Evolutionary conservation across 2,113 vertebrate species (phyloP).

Genomic region (Oreotrochilus melanogaster): DNA sequence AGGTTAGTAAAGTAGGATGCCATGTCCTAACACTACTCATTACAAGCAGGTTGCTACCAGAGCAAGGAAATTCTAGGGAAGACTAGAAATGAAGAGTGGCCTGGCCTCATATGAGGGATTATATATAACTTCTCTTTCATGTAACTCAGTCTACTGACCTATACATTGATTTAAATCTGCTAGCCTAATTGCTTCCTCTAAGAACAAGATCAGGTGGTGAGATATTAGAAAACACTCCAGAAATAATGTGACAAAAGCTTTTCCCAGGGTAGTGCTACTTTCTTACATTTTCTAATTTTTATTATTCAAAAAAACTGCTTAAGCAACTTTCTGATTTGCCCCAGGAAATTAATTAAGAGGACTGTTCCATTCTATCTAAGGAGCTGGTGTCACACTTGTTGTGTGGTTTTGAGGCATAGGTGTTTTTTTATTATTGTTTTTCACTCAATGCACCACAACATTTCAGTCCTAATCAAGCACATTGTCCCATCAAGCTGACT

Average conservation of each 20-base stretch:
- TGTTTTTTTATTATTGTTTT: neutral
- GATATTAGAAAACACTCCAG: neutral
- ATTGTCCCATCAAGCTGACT: neutral
- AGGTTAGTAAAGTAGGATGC: neutral
- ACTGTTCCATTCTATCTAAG: neutral
- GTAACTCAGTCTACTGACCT: neutral
- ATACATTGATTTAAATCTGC: neutral
- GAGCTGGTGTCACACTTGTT: neutral
- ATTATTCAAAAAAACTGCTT: neutral
- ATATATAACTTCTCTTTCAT: neutral
- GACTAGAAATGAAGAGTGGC: fast-evolving
- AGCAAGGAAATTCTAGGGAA: neutral
- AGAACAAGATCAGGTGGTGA: neutral
- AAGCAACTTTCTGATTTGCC: neutral
- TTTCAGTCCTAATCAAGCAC: neutral
- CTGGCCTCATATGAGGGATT: fast-evolving
- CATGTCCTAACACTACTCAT: neutral
- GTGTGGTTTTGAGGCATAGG: neutral
- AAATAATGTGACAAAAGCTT: neutral
- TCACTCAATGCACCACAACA: neutral
- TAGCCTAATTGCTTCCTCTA: neutral
- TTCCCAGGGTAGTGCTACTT: fast-evolving
- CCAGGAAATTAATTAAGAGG: neutral
- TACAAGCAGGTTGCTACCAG: neutral
- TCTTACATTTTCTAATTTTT: neutral